phyloP scores from a whole-genome alignment of 2,888 invertebrate genomes.

The Spisula subtruncata region DNA sequence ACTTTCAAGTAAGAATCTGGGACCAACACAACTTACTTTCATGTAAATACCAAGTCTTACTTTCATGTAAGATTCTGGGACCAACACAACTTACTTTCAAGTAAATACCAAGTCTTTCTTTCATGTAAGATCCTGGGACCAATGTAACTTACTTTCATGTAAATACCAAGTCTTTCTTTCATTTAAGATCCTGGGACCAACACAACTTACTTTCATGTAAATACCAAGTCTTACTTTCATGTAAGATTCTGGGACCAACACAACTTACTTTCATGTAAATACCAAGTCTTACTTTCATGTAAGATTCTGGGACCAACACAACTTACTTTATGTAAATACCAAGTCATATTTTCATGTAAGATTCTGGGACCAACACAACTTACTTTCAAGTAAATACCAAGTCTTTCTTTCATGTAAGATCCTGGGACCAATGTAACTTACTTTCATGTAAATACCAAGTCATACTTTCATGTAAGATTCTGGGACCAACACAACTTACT shows the following conservation, averaged over 20 bases:
- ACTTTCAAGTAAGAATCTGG: constrained; percentile 11
- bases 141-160: constrained; percentile 2
- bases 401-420: constrained; percentile 14
- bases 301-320: neutral
- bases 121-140: neutral
- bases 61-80: constrained; percentile 15
- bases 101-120: neutral
- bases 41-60: neutral
- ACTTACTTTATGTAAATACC: too few relatives aligned
- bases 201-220: neutral
- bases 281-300: neutral
- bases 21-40: neutral
- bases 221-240: constrained; percentile 12
- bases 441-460: constrained; percentile 6
- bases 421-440: neutral
- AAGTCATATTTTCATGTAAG: constrained; percentile 26
- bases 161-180: neutral
- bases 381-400: too few relatives aligned
- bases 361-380: too few relatives aligned
- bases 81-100: neutral
- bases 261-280: constrained; percentile 20
- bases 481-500: constrained; percentile 5
- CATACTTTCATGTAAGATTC: neutral
- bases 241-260: constrained; percentile 1
- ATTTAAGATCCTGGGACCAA: neutral